Evolutionary conservation across 1,140 invertebrate genomes (phyloP), one percentile per base, ranked within the genome.

Genomic region (Myzus persicae): DNA sequence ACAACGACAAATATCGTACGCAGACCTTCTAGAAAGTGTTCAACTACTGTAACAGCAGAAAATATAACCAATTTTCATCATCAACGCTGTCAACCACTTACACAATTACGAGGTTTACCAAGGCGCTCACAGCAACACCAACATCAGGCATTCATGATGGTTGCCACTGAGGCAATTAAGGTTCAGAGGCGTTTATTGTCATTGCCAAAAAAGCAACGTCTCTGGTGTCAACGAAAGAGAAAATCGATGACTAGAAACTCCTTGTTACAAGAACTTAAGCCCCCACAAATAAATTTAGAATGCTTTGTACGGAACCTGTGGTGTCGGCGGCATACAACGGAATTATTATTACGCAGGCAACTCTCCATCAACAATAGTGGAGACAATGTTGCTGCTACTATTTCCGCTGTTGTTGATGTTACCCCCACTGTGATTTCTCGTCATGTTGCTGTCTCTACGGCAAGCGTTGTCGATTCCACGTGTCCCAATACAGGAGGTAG

Each of bases 21-120:
- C 20, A 90, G 51, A n/a, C 38, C 54, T 90, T 54, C 89, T 4
- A 40, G 89, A 67, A 90, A 90, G 26, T 90, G 54, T 90, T 90
- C 89, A 26, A 67, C 89, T 20, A 42, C 51, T 42, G 18, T 54
- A 38, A 9, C 87, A 51, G 87, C 14, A 38, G 31, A 51, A 20
- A 51, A 89, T 89, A 40, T 11, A 9, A 36, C 20, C 5, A 44
- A 87, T 87, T 46, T 85, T 26, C 40, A 46, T 2, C 44, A 87
- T 46, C 31, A 46, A 42, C 38, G 11, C 36, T 5, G 48, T 24
- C 87, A 89, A 22, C n/a, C 24, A 38, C 20, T 22, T 6, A 36
- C 46, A 20, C 89, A 90, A 40, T 9, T 20, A 44, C 51, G 26
- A 67, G 9, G 38, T 31, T 59, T 67, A 7, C 54, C 48, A 1